These are phyloP conservation scores for Corythaixoides concolor DNA, from an alignment of 2,113 vertebrate species.

Conservation along the genomic window DNA sequence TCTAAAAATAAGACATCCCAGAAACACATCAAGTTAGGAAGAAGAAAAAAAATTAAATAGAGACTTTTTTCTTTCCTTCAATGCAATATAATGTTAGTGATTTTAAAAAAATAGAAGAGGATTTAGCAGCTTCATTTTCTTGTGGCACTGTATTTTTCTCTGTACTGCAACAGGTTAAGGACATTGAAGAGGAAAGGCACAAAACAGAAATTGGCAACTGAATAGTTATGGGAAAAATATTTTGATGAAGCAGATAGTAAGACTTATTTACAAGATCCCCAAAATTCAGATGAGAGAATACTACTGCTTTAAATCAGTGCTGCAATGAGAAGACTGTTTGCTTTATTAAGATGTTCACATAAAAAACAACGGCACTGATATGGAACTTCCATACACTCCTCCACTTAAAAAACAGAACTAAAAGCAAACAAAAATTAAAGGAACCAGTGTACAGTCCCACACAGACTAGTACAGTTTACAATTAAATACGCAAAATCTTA, in stretches of 20 bases:
- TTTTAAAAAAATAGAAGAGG: slow-evolving; percentile 87
- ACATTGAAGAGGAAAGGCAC: slow-evolving; percentile 89
- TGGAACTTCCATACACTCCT: slow-evolving; percentile 60
- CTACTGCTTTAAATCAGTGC: slow-evolving; percentile 64
- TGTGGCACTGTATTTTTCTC: slow-evolving; percentile 82
- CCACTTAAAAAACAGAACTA: slow-evolving; percentile 49
- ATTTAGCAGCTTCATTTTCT: slow-evolving; percentile 84
- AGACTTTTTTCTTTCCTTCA: slow-evolving; percentile 78
- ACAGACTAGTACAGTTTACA: slow-evolving; percentile 84
- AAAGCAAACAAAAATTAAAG: slow-evolving; percentile 58
- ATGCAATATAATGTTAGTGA: slow-evolving; percentile 84
- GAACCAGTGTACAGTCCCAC: slow-evolving; percentile 82
- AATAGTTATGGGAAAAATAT: slow-evolving; percentile 65
- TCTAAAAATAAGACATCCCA: slow-evolving; percentile 93
- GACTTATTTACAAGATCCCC: slow-evolving; percentile 76
- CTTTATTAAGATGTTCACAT: slow-evolving; percentile 68
- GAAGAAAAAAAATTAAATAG: slow-evolving; percentile 85
- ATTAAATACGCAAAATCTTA: slow-evolving; percentile 83
- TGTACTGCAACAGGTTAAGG: slow-evolving; percentile 83
- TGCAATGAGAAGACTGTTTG: slow-evolving; percentile 42
- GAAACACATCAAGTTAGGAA: slow-evolving; percentile 78
- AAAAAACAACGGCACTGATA: slow-evolving; percentile 71
- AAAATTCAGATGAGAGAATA: slow-evolving; percentile 68
- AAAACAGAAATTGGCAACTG: slow-evolving; percentile 80
- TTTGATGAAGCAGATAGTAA: slow-evolving; percentile 74